These are phyloP conservation scores for Ictalurus furcatus DNA, from an alignment of 2,113 vertebrate genomes.

Conservation along the genomic window DNA sequence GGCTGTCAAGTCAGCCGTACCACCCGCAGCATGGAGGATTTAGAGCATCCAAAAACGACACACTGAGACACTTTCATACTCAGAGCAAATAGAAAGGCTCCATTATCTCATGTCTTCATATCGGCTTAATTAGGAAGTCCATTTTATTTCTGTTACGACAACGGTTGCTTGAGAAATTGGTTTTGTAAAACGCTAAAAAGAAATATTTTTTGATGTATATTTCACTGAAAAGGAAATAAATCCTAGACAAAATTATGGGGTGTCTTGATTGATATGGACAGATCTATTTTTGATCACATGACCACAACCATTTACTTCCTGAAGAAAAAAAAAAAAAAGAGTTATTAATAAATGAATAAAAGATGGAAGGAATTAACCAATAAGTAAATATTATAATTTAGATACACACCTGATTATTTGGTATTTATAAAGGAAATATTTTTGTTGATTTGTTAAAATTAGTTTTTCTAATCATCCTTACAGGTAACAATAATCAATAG, in stretches of 20 bases:
- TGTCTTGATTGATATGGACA: background rate
- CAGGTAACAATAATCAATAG: background rate
- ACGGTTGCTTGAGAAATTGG: background rate
- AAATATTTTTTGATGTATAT: background rate
- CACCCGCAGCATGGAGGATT: slow-evolving; percentile 37
- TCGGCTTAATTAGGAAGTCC: background rate
- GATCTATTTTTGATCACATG: background rate
- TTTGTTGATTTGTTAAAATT: background rate
- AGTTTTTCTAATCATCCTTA: background rate
- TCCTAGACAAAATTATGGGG: background rate
- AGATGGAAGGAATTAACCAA: background rate
- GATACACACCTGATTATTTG: background rate
- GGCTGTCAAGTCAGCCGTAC: slow-evolving; percentile 42
- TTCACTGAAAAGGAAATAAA: background rate
- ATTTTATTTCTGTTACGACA: background rate
- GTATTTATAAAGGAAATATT: background rate
- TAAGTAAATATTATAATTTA: background rate
- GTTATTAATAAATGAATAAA: background rate
- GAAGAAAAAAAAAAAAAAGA: background rate
- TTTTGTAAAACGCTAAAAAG: background rate
- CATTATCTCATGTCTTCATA: background rate
- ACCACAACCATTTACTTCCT: background rate
- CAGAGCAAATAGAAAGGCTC: background rate
- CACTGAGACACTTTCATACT: background rate
- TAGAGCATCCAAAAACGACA: slow-evolving; percentile 44